These are phyloP conservation scores for Tonatia bakeri DNA, from an alignment of 2,113 vertebrate species.

Conservation along the genomic window DNA sequence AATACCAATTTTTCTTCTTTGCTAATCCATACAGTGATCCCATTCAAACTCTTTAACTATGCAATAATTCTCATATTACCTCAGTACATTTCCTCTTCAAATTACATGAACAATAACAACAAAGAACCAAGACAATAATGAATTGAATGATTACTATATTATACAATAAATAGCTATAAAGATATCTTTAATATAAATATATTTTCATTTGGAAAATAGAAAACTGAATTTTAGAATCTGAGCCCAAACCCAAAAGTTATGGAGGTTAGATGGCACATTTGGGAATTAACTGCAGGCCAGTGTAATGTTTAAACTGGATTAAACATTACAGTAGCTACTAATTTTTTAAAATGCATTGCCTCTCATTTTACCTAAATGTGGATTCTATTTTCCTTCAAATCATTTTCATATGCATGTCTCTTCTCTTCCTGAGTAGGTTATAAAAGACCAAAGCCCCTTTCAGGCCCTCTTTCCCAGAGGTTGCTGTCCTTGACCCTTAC, in stretches of 20 bases:
- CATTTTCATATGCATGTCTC: neutral
- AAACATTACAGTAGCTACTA: neutral
- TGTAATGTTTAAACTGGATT: neutral
- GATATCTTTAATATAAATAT: neutral
- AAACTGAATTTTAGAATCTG: neutral
- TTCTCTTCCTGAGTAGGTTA: neutral
- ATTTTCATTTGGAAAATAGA: neutral
- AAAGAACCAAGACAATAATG: neutral
- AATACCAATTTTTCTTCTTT: neutral
- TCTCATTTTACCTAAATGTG: neutral
- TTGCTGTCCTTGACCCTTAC: too few relatives aligned
- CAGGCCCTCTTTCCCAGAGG: too few relatives aligned
- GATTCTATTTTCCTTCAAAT: neutral
- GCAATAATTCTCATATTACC: neutral
- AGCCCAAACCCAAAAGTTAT: neutral
- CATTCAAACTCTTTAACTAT: neutral
- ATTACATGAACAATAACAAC: neutral
- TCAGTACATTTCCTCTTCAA: neutral
- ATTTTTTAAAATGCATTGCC: neutral
- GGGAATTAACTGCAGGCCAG: neutral
- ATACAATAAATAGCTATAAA: neutral
- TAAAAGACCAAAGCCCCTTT: neutral
- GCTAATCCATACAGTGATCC: neutral
- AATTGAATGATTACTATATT: neutral
- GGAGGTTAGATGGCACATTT: neutral